Evolutionary conservation across 2,888 invertebrate genomes (phyloP), one percentile per base, ranked within the genome.

Genomic region (Leucania comma): DNA sequence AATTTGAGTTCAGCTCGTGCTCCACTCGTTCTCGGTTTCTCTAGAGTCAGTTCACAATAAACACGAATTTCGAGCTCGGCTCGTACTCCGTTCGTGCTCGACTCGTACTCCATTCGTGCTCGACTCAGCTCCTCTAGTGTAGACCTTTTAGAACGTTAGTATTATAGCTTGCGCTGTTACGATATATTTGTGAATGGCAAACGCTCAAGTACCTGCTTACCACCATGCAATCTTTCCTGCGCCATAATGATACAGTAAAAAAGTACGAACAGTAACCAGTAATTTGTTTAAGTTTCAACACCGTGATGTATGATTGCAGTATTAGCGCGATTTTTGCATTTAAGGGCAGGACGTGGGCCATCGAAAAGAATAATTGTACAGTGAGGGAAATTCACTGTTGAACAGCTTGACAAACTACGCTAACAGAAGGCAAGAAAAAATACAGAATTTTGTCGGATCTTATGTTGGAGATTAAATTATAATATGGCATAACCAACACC

Each of bases 221-320:
- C 26, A 20, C 24, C 32, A 46, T 68, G 56, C 29, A 68, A 50
- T 68, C 2, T 57, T 57, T 56, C 56, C 35, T 42, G 22, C 56
- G 22, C 20, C 17, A 17, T 68, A 68, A 68, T 68, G 6, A 68
- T 38, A 68, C 48, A 20, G 22, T 56, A 14, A n/a, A 48, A 5
- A 17, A 54, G 29, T 10, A 46, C 46, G 22, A 32, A 46, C 53
- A 24, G 42, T 46, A 64, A 51, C 46, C 46, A 35, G 67, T 29
- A 32, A 53, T 53, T 70, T 70, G 17, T 14, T n/a, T 42, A 46
- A 42, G n/a, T 58, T 70, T 46, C 58, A 38, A 46, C n/a, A 70
- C 29, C 32, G 24, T 20, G 42, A 22, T 20, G 8, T n/a, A 6
- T 42, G 26, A 26, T 51, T 58, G 26, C 17, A 58, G 17, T 20